These are phyloP conservation scores for Arge pagana DNA, from an alignment of 2,888 invertebrate genomes.

Conservation along the genomic window DNA sequence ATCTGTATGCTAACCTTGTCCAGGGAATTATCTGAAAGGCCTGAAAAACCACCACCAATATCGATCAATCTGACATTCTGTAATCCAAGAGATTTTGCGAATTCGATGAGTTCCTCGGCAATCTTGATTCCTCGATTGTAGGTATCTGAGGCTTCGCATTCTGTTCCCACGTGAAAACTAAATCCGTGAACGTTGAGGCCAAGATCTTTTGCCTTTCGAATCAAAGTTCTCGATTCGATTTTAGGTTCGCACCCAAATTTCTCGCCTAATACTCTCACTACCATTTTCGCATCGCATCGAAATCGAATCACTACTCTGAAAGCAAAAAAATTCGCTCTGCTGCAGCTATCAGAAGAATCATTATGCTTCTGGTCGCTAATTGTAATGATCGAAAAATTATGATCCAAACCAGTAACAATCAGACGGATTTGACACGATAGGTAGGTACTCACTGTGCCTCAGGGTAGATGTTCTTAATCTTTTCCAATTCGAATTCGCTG, in stretches of 20 bases:
- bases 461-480: slow-evolving; percentile 61
- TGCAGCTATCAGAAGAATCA: too few relatives aligned
- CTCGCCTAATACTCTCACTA: slow-evolving; percentile 34
- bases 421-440: not conserved
- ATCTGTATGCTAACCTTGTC: slow-evolving; percentile 52
- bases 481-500: slow-evolving; percentile 63
- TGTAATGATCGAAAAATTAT: too few relatives aligned
- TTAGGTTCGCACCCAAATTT: slow-evolving; percentile 53
- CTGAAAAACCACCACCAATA: slow-evolving; percentile 67
- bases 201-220: slow-evolving; percentile 39
- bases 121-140: slow-evolving; percentile 61
- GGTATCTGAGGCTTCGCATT: slow-evolving; percentile 56
- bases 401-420: too few relatives aligned
- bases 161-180: slow-evolving; percentile 51
- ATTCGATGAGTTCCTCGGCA: slow-evolving; percentile 60
- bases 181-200: slow-evolving; percentile 48
- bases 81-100: slow-evolving; percentile 60
- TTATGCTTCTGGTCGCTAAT: too few relatives aligned
- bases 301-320: slow-evolving; percentile 47
- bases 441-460: slow-evolving; percentile 54
- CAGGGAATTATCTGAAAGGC: slow-evolving; percentile 55
- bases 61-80: slow-evolving; percentile 62
- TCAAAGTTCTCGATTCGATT: slow-evolving; percentile 41
- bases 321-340: not conserved
- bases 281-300: slow-evolving; percentile 41